Percentiles rank a stretch among this genome's conserved stretches.
These are phyloP conservation scores for Elanoides forficatus DNA, from an alignment of 2,113 vertebrate genomes.

Conservation along the genomic window DNA sequence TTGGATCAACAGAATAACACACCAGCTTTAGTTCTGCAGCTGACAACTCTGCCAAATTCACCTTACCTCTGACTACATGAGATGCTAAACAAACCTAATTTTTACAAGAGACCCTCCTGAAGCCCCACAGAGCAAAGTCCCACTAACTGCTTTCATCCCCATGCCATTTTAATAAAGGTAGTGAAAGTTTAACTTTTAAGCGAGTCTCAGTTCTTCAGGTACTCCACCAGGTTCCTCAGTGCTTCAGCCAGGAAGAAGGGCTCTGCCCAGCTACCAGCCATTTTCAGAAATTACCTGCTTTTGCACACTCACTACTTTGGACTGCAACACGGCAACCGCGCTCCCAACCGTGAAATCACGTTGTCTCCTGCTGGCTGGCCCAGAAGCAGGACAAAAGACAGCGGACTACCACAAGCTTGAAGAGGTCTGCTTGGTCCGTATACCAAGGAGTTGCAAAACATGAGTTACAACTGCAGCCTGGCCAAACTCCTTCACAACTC, in stretches of 20 bases:
- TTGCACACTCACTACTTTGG: neutral
- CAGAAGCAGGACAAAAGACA: neutral
- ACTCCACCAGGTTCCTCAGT: neutral
- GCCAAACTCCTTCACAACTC: neutral
- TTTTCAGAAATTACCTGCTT: neutral
- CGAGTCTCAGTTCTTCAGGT: neutral
- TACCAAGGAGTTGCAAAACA: neutral
- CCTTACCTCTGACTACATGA: fast-evolving
- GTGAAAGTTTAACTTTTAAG: neutral
- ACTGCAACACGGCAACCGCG: neutral
- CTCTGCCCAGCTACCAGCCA: neutral
- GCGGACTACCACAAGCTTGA: neutral
- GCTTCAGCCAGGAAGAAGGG: neutral
- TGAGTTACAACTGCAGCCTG: neutral
- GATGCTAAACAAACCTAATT: neutral
- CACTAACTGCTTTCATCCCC: neutral
- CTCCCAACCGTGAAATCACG: neutral
- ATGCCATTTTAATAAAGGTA: neutral
- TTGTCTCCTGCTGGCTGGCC: neutral
- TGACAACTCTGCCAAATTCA: neutral
- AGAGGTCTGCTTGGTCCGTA: neutral
- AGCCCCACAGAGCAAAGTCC: neutral
- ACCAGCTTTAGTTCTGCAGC: neutral
- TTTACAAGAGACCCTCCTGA: neutral
- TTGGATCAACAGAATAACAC: neutral